Percentiles rank a stretch among this genome's conserved stretches.
Conservation (phyloP, 2,888 invertebrate species). For the Plebejus argus region DNA sequence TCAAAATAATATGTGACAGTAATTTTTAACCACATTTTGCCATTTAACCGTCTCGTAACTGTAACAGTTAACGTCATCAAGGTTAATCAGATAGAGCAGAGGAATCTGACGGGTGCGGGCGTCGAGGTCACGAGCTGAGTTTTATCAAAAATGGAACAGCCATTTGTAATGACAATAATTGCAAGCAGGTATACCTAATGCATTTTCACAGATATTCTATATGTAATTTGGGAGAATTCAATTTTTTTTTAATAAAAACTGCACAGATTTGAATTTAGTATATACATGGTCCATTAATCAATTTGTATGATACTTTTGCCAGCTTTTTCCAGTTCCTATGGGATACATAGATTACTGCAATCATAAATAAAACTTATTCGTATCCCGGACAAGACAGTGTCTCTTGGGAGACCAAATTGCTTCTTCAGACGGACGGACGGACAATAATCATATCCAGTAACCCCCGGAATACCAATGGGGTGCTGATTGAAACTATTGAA, state of each 20-base stretch:
- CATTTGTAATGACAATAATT: not conserved
- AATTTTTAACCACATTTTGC: not conserved
- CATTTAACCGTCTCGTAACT: not conserved
- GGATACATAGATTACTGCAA: constrained; percentile 2
- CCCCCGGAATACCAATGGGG: constrained; percentile 63
- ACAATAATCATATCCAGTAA: constrained; percentile 41
- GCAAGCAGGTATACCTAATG: no score
- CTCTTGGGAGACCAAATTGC: constrained; percentile 65
- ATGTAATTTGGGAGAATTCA: no score
- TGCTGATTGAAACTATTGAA: constrained; percentile 59
- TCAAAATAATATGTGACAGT: no score
- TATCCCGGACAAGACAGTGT: constrained; percentile 59
- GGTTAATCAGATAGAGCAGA: constrained; percentile 26
- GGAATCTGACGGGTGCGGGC: constrained; percentile 29
- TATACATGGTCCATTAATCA: no score
- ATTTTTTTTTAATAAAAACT: no score
- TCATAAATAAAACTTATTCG: constrained; percentile 55
- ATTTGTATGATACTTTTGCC: no score
- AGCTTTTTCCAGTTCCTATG: not conserved
- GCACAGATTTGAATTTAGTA: no score
- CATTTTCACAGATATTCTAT: no score
- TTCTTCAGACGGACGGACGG: constrained; percentile 64
- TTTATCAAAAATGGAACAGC: not conserved
- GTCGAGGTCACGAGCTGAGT: constrained; percentile 7
- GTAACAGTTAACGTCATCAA: constrained; percentile 23